Conservation (phyloP, 1,140 invertebrate genomes). For the Listronotus bonariensis region DNA sequence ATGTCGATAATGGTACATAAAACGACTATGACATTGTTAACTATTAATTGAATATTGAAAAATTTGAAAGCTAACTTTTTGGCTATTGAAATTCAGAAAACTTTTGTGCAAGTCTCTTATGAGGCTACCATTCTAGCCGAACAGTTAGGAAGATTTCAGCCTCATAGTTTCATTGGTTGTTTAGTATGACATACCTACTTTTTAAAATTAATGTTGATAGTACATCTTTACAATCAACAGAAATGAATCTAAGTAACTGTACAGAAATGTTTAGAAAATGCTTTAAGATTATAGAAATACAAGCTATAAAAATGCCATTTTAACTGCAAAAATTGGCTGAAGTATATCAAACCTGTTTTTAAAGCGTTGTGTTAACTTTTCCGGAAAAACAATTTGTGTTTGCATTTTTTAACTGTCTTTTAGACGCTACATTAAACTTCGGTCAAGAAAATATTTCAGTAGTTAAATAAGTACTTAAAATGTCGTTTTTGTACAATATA, state of each 20-base stretch:
- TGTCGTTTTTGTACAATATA: constrained; percentile 11
- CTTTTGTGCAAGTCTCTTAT: constrained; percentile 16
- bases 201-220: not conserved
- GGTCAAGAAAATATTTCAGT: constrained; percentile 5
- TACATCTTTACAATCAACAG: constrained; percentile 19
- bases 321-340: constrained; percentile 42
- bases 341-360: constrained; percentile 34
- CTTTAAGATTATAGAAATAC: constrained; percentile 33
- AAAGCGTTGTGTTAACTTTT: constrained; percentile 1
- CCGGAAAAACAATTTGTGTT: constrained; percentile 7
- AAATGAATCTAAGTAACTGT: constrained; percentile 46
- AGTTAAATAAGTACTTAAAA: constrained; percentile 5
- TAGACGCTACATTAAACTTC: constrained; percentile 13
- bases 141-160: constrained; percentile 16
- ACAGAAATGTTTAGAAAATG: constrained; percentile 45
- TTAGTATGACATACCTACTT: constrained; percentile 14
- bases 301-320: constrained; percentile 44
- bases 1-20: no score
- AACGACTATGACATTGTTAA: no score
- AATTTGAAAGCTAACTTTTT: no score
- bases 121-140: constrained; percentile 2
- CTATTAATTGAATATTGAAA: no score
- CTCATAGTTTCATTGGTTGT: constrained; percentile 21
- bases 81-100: constrained; percentile 13
- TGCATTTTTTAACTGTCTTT: constrained; percentile 9